Percentiles rank a stretch among this genome's conserved stretches.
Conservation (phyloP, 2,113 vertebrate genomes). For the Nerophis lumbriciformis region DNA sequence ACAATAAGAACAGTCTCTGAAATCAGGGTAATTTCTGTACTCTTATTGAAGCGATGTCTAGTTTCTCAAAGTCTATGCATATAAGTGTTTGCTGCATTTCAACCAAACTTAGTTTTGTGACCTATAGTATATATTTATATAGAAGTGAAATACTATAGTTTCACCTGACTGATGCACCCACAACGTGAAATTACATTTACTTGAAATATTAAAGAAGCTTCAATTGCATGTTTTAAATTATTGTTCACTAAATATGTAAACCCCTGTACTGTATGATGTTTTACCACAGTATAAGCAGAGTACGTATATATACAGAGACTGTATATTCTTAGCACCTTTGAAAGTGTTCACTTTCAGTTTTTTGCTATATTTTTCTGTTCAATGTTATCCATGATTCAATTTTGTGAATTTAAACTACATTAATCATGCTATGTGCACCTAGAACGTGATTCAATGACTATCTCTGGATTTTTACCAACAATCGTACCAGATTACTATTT, state of each 20-base stretch:
- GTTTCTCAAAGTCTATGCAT: neutral
- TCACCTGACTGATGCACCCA: neutral
- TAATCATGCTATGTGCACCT: neutral
- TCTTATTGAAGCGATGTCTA: neutral
- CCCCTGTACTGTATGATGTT: neutral
- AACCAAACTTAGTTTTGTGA: neutral
- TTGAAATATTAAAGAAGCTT: neutral
- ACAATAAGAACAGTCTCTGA: neutral
- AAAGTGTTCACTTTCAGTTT: neutral
- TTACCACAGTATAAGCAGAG: too few relatives aligned
- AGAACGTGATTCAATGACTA: too few relatives aligned
- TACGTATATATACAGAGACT: too few relatives aligned
- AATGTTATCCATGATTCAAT: conserved; percentile 4
- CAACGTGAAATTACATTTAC: neutral
- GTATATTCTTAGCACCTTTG: too few relatives aligned
- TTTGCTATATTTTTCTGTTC: neutral
- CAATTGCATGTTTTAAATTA: conserved; percentile 6
- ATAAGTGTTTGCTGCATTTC: neutral
- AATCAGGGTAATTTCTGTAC: neutral
- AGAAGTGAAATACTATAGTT: neutral
- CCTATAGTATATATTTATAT: neutral
- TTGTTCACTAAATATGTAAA: neutral
- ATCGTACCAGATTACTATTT: neutral
- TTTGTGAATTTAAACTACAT: conserved; percentile 4
- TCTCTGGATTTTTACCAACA: too few relatives aligned